Percentiles rank a stretch among this genome's conserved stretches.
These are phyloP conservation scores for Ectemnius continuus DNA, from an alignment of 2,888 invertebrate genomes.

Conservation along the genomic window DNA sequence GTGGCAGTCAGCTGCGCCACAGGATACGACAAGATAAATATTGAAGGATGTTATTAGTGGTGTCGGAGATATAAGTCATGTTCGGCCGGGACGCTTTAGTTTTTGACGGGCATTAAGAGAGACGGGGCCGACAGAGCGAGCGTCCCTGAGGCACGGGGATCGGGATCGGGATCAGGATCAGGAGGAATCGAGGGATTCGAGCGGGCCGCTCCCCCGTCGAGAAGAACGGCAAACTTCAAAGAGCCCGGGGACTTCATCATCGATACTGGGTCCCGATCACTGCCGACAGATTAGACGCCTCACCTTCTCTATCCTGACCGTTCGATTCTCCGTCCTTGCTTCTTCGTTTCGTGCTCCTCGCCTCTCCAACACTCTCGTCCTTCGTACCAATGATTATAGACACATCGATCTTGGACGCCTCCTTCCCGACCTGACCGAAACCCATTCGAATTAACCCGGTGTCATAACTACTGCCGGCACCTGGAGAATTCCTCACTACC, in stretches of 20 bases:
- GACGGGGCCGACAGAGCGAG: conserved; percentile 62
- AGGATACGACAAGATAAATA: conserved; percentile 40
- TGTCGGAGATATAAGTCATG: conserved; percentile 39
- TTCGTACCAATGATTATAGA: conserved; percentile 48
- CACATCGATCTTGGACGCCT: conserved; percentile 51
- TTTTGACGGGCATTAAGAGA: conserved; percentile 73
- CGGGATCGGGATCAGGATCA: conserved; percentile 66
- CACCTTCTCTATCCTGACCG: conserved; percentile 58
- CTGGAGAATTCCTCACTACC: neutral
- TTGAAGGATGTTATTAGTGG: conserved; percentile 45
- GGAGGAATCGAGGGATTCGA: conserved; percentile 63
- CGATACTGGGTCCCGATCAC: conserved; percentile 76
- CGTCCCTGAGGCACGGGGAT: conserved; percentile 64
- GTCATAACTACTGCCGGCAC: conserved; percentile 33
- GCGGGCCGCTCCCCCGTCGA: conserved; percentile 71
- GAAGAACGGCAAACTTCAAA: conserved; percentile 75
- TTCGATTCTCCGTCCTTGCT: conserved; percentile 3
- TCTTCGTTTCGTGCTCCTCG: neutral
- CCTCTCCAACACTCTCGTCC: conserved; percentile 30
- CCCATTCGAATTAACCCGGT: conserved; percentile 22
- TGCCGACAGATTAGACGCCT: conserved; percentile 76
- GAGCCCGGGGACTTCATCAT: conserved; percentile 76
- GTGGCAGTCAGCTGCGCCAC: neutral
- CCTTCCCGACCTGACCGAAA: conserved; percentile 8
- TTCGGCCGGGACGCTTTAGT: conserved; percentile 54